Evolutionary conservation across 2,888 invertebrate genomes (phyloP).

Genomic region (Caenorhabditis angaria): DNA sequence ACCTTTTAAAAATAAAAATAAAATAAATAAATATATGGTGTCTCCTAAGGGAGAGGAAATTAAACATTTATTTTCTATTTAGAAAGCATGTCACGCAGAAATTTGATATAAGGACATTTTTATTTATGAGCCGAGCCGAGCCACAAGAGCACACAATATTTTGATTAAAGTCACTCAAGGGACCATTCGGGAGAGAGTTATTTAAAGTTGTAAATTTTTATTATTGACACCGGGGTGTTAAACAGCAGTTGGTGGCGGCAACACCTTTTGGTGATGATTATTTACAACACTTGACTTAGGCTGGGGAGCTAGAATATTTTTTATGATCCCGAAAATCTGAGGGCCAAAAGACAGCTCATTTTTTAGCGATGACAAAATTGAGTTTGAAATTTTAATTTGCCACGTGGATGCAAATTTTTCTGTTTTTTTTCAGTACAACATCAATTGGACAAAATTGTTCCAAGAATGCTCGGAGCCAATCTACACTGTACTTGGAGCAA

Average conservation of each 20-base stretch:
- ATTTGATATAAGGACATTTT: no score
- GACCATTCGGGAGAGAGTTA: not conserved
- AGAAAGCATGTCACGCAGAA: not conserved
- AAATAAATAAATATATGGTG: not conserved
- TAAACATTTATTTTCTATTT: not conserved
- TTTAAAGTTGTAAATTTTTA: not conserved
- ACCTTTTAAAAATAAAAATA: not conserved
- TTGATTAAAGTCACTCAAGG: not conserved
- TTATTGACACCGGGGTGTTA: not conserved
- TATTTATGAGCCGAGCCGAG: no score
- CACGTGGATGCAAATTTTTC: not conserved
- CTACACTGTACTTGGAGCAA: slow-evolving; percentile 58
- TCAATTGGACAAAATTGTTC: slow-evolving; percentile 73
- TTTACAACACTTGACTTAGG: slow-evolving; percentile 1
- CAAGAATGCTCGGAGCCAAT: slow-evolving; percentile 71
- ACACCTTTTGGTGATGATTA: slow-evolving; percentile 1
- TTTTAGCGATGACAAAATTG: no score
- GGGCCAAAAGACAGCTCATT: no score
- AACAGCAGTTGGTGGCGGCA: not conserved
- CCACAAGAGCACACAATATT: not conserved
- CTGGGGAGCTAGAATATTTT: no score
- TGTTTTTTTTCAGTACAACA: slow-evolving; percentile 67
- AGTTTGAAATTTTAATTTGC: no score
- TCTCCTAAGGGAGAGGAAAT: not conserved
- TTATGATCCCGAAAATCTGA: no score